These are phyloP conservation scores for Turritopsis dohrnii DNA, from an alignment of 30 jellyfish, hydroid and myxozoan genomes.

Conservation along the genomic window DNA sequence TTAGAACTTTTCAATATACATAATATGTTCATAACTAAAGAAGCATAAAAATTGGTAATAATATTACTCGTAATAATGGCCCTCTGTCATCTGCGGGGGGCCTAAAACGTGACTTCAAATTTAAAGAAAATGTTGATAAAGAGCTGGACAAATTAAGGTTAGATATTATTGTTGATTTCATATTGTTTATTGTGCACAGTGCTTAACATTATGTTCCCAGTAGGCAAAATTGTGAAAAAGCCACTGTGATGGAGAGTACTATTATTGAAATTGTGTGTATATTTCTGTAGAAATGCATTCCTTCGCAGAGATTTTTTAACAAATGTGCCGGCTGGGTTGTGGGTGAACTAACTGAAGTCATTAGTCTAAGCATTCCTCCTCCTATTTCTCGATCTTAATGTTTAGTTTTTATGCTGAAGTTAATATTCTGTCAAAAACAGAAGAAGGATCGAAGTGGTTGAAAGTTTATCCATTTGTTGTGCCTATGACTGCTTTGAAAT, in stretches of 20 bases:
- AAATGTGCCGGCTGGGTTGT: background rate
- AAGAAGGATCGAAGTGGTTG: slow-evolving; percentile 64
- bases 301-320: too few relatives aligned
- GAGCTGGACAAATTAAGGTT: background rate
- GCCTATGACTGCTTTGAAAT: slow-evolving; percentile 47
- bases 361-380: background rate
- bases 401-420: slow-evolving; percentile 81
- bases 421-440: slow-evolving; percentile 54
- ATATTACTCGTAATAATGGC: background rate
- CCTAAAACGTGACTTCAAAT: slow-evolving; percentile 12
- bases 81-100: slow-evolving; percentile 17
- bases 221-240: too few relatives aligned
- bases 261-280: too few relatives aligned
- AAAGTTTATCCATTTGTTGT: slow-evolving; percentile 60
- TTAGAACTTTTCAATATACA: background rate
- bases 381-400: background rate
- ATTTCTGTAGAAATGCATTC: too few relatives aligned
- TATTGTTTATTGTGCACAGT: background rate
- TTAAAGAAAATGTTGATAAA: background rate
- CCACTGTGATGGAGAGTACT: too few relatives aligned
- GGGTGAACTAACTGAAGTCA: background rate
- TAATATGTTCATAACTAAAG: background rate
- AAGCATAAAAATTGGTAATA: slow-evolving; percentile 20
- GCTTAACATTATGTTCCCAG: background rate
- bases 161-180: background rate